Evolutionary conservation across 2,113 vertebrate genomes (phyloP), one percentile per base, ranked within the genome.

Genomic region (Dolichallabes microphthalmus): DNA sequence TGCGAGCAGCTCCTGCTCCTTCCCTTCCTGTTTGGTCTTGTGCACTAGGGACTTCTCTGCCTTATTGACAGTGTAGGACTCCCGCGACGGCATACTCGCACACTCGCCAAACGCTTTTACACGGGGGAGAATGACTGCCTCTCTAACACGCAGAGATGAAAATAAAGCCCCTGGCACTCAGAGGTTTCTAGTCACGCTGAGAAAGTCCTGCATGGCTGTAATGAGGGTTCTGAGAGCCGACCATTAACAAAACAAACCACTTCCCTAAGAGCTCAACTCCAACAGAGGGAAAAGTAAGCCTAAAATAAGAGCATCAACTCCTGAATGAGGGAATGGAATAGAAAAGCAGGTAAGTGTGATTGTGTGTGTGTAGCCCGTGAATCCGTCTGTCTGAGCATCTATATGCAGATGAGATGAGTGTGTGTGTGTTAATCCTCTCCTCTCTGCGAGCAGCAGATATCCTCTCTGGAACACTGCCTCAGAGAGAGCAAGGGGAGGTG

Each of bases 1-100:
- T 50, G 96, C 94, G 95, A 99, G 90, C 50, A 99, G 94, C 83
- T 97, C 96, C 93, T 95, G 97, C 88, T 98, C 97, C 69, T 96
- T 96, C 92, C 94, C 92, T 91, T 96, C 96, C 85, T 92, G 95
- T 90, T 96, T 97, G 89, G 95, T 93, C 94, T 95, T 95, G 93
- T 94, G 96, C 90, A 96, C 94, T 80, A 97, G 91, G 82, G 92
- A 92, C 93, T 94, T 95, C 58, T 91, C 91, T 87, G 93, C 93
- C 91, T 94, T 95, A 83, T 90, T 95, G 90, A 95, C 92, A 12
- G 95, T 88, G 90, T 95, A 97, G 82, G 96, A 96, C 92, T 99
- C 97, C 92, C 92, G 94, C 86, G 97, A 97, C 68, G 98, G 98
- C 98, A 99, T 99, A 90, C 89, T 93, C 91, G 83, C 90, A 45